Percentiles rank a stretch among this genome's conserved stretches.
Conservation (phyloP, 2,888 invertebrate genomes). For the Noctuana brunneofusca region DNA sequence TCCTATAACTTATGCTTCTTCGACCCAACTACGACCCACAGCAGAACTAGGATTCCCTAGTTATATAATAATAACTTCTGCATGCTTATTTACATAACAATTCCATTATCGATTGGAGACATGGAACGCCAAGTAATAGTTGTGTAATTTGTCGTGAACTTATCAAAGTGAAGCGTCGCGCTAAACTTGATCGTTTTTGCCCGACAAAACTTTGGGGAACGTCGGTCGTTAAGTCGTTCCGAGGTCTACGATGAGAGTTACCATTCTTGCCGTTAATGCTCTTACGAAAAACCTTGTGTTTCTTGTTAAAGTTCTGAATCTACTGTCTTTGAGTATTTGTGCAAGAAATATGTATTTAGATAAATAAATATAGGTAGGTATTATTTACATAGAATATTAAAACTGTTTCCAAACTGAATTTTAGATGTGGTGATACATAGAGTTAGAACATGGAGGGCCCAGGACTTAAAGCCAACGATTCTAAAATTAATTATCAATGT, state of each 20-base stretch:
- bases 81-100: background rate
- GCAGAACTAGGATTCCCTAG: no score
- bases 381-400: no score
- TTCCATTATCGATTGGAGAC: background rate
- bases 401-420: no score
- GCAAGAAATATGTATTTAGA: background rate
- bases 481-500: no score
- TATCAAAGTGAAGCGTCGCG: background rate
- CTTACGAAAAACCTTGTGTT: background rate
- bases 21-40: no score
- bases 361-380: no score
- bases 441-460: no score
- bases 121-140: conserved; percentile 2
- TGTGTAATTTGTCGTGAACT: conserved; percentile 26
- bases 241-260: background rate
- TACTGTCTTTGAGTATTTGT: background rate
- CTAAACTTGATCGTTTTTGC: conserved; percentile 5
- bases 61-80: background rate
- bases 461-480: no score
- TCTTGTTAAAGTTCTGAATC: background rate
- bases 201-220: background rate
- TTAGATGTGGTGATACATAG: no score
- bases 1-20: no score
- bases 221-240: conserved; percentile 2
- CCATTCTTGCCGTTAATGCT: background rate